These are phyloP conservation scores for Drosophila kepulauana DNA, from an alignment of 1,140 invertebrate genomes.

Conservation along the genomic window DNA sequence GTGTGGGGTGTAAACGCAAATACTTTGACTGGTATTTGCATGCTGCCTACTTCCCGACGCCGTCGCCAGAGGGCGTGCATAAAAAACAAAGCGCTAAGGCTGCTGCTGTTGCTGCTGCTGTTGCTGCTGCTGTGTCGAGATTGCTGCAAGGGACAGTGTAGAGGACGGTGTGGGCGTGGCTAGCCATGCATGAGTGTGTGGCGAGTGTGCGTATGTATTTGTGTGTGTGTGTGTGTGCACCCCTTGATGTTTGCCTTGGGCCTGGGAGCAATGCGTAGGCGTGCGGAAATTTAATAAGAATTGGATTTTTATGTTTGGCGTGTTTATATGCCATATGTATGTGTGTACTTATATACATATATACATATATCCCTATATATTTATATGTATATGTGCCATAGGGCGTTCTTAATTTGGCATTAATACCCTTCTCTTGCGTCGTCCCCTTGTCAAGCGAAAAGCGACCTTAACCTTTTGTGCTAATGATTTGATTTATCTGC, in stretches of 20 bases:
- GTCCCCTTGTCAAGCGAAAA: neutral
- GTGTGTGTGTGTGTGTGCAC: slow-evolving; percentile 7
- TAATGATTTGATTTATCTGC: slow-evolving; percentile 80
- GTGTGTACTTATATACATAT: neutral
- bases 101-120: too few species aligned
- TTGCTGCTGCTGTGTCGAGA: slow-evolving; percentile 17
- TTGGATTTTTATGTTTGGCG: slow-evolving; percentile 78
- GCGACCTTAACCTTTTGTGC: slow-evolving; percentile 61
- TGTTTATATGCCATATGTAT: slow-evolving; percentile 60
- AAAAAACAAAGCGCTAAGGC: slow-evolving; percentile 50
- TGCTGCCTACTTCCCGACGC: slow-evolving; percentile 40
- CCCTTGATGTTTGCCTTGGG: slow-evolving; percentile 24
- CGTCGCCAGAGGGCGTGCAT: slow-evolving; percentile 26
- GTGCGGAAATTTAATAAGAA: slow-evolving; percentile 83
- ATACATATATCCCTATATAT: neutral
- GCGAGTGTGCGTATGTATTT: neutral
- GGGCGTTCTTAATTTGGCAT: slow-evolving; percentile 68
- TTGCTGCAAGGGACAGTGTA: slow-evolving; percentile 9
- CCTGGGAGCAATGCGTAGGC: slow-evolving; percentile 58
- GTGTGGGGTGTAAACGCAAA: slow-evolving; percentile 30
- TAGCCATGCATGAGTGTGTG: slow-evolving; percentile 1
- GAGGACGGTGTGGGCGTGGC: neutral
- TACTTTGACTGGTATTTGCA: slow-evolving; percentile 57
- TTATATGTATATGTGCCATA: slow-evolving; percentile 43
- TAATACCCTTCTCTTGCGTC: slow-evolving; percentile 42